Conservation (phyloP, 2,797 vertebrate species). For the Pampus argenteus region DNA sequence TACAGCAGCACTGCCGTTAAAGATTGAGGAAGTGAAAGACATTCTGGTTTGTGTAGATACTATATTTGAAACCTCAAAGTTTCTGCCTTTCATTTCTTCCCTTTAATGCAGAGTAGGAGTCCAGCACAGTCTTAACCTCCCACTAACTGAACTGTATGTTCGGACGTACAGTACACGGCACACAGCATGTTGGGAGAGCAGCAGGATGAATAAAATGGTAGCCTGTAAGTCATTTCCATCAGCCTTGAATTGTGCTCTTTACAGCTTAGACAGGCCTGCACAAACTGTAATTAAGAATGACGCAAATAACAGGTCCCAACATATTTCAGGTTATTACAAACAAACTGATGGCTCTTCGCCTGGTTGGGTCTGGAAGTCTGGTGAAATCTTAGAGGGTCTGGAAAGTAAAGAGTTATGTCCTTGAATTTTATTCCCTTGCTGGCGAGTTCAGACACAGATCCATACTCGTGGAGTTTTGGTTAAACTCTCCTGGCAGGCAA, state of each 20-base stretch:
- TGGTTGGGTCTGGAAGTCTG: conserved; percentile 50
- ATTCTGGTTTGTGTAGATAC: conserved; percentile 31
- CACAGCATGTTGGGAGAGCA: conserved; percentile 45
- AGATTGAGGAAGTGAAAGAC: conserved; percentile 62
- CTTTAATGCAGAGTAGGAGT: conserved; percentile 4
- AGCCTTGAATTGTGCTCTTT: conserved; percentile 66
- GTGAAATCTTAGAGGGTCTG: conserved; percentile 73
- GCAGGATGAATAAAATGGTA: conserved; percentile 52
- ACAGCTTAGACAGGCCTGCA: conserved; percentile 45
- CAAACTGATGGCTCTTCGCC: conserved; percentile 67
- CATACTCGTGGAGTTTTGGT: conserved; percentile 59
- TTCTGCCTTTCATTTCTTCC: conserved; percentile 46
- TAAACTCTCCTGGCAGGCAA: conserved; percentile 74
- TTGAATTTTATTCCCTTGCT: conserved; percentile 51
- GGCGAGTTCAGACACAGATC: conserved; percentile 61
- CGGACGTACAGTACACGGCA: conserved; percentile 32
- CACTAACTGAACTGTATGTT: conserved; percentile 6
- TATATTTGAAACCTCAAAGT: conserved; percentile 42
- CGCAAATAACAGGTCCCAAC: conserved; percentile 79
- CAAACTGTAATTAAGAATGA: conserved; percentile 76
- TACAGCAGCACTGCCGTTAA: conserved; percentile 17
- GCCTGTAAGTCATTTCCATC: conserved; percentile 70
- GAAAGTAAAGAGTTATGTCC: conserved; percentile 69
- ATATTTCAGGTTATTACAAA: conserved; percentile 79
- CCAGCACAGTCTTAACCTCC: conserved; percentile 8